Evolutionary conservation across 2,888 invertebrate species (phyloP).

Genomic region (Dynastes maya): DNA sequence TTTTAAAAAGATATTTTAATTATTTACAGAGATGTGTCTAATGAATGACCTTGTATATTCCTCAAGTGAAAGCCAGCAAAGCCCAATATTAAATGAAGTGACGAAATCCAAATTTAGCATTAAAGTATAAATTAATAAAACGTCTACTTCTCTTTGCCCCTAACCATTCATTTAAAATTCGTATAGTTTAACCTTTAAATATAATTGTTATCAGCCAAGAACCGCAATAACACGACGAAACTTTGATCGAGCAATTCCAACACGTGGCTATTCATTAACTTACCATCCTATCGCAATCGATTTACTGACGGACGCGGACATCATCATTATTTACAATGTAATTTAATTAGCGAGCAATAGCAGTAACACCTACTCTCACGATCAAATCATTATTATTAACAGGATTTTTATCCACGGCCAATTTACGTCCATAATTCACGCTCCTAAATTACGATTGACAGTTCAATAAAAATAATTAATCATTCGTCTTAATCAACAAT

Average conservation of each 20-base stretch:
- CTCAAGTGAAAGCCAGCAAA: no score
- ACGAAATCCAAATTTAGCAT: no score
- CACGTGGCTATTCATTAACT: not conserved
- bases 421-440: slow-evolving; percentile 24
- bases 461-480: slow-evolving; percentile 42
- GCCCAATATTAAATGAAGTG: no score
- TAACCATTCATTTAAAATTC: no score
- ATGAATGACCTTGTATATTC: no score
- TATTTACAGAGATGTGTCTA: no score
- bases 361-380: slow-evolving; percentile 7
- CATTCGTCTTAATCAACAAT: slow-evolving; percentile 42
- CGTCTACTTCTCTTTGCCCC: no score
- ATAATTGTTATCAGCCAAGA: no score
- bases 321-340: slow-evolving; percentile 1
- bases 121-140: no score
- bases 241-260: not conserved
- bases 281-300: not conserved
- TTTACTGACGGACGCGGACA: not conserved
- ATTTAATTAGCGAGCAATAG: slow-evolving; percentile 19
- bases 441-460: slow-evolving; percentile 28
- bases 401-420: slow-evolving; percentile 7
- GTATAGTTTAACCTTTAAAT: no score
- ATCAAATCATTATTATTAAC: slow-evolving; percentile 10
- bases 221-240: not conserved
- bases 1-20: no score